Evolutionary conservation across 2,797 vertebrate species (phyloP), one percentile per base, ranked within the genome.

Genomic region (Acrocephalus scirpaceus): DNA sequence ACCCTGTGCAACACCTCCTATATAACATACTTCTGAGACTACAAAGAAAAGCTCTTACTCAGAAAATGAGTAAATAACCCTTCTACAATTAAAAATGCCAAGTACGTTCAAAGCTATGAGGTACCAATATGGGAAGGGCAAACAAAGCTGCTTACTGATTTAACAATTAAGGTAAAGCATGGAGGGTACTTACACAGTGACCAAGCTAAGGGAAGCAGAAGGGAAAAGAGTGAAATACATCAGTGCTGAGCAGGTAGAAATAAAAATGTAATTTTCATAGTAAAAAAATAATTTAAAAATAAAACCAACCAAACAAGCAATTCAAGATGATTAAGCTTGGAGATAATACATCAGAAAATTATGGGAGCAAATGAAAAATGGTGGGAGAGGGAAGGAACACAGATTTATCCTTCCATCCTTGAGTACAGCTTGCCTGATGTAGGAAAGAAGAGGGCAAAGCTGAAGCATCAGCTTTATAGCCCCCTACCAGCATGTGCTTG

Each of bases 131-230:
- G 75, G 85, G 86, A 95, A 92, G 44, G 51, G 78, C 26, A 87
- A 94, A 96, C 66, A 93, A 90, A 84, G 54, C 78, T 86, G 84
- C 71, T 93, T 88, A 91, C 12, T 81, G 26, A 89, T 88, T 93
- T 61, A 90, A 93, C 22, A 91, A 93, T 93, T 94, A 97, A 97
- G 94, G 89, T 92, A 96, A 96, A 88, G 91, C 94, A 93, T 82
- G 93, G 86, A 95, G 92, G 74, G 95, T 98, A 99, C 99, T 99
- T 99, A 99, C 99, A 98, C 99, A 99, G 97, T 99, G 99, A 98
- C 99, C 99, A 98, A 99, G 99, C 99, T 99, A 98, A 98, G 94
- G 98, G 98, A 98, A 96, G 99, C 99, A 98, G 98, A 96, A 97
- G 86, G 97, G 97, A 97, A 98, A 96, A 98, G 97, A 98, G 95